phyloP scores from a whole-genome alignment of 2,113 vertebrate species.

The Serinus canaria region DNA sequence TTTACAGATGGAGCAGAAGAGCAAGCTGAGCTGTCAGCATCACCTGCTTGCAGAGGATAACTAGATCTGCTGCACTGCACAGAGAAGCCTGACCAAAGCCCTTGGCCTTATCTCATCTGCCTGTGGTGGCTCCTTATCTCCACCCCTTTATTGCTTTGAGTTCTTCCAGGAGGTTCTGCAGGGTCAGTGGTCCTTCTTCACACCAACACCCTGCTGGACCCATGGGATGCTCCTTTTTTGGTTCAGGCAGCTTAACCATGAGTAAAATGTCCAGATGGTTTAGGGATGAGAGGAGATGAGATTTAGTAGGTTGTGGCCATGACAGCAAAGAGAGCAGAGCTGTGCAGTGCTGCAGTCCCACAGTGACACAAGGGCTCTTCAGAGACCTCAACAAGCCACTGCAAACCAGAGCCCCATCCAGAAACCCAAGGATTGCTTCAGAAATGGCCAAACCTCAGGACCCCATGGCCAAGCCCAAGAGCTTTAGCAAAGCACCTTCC shows the following conservation, averaged over 20 bases:
- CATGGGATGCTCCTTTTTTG: not conserved
- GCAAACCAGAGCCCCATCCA: not conserved
- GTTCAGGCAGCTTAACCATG: not conserved
- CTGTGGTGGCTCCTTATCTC: not conserved
- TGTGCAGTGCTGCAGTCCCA: not conserved
- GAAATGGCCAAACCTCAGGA: not conserved
- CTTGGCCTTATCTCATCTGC: not conserved
- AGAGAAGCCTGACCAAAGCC: not conserved
- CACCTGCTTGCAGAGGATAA: not conserved
- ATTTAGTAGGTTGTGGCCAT: rapidly evolving
- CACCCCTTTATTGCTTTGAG: not conserved
- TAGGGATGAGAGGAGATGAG: not conserved
- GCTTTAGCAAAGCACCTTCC: not conserved
- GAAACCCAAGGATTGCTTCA: not conserved
- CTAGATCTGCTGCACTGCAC: not conserved
- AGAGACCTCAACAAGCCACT: not conserved
- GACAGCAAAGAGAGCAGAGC: not conserved
- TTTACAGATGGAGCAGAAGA: not conserved
- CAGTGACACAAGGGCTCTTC: not conserved
- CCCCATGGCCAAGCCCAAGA: not conserved
- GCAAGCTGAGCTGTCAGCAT: not conserved
- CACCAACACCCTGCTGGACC: not conserved
- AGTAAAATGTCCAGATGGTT: not conserved
- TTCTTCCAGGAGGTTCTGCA: not conserved
- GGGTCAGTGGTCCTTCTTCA: not conserved